Percentiles rank a stretch among this genome's conserved stretches.
Conservation (phyloP, 2,113 vertebrate genomes). For the Apus apus region DNA sequence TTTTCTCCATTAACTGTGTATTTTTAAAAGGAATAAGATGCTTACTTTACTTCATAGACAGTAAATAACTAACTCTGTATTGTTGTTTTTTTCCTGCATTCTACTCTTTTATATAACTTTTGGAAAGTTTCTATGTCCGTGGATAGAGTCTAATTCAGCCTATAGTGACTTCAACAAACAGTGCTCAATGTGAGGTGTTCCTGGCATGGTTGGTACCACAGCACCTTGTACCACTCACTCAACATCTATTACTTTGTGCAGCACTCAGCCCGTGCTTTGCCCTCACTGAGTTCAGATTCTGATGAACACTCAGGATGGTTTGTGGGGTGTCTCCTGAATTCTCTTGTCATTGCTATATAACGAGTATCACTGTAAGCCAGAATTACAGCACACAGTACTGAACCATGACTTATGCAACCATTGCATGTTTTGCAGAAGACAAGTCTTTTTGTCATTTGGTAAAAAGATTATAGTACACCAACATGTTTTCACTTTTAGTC, state of each 20-base stretch:
- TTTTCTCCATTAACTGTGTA: background rate
- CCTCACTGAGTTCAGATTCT: background rate
- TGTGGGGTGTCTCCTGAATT: background rate
- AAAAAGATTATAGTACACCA: background rate
- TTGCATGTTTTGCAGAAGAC: background rate
- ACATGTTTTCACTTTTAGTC: background rate
- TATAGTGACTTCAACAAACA: background rate
- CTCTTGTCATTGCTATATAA: background rate
- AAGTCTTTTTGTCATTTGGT: background rate
- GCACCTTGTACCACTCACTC: background rate
- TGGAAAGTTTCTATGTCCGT: background rate
- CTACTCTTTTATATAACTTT: background rate
- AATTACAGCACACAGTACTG: background rate
- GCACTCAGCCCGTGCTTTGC: background rate
- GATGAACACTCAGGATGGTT: background rate
- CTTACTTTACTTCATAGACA: background rate
- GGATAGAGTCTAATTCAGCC: background rate
- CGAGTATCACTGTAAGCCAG: background rate
- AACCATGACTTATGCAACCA: background rate
- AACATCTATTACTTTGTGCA: background rate
- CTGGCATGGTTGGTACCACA: rapidly evolving
- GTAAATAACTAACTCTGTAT: background rate
- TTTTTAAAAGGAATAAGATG: background rate
- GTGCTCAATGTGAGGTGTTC: background rate
- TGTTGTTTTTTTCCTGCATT: background rate